Evolutionary conservation across 2,113 vertebrate genomes (phyloP).

Genomic region (Sebastes fasciatus): DNA sequence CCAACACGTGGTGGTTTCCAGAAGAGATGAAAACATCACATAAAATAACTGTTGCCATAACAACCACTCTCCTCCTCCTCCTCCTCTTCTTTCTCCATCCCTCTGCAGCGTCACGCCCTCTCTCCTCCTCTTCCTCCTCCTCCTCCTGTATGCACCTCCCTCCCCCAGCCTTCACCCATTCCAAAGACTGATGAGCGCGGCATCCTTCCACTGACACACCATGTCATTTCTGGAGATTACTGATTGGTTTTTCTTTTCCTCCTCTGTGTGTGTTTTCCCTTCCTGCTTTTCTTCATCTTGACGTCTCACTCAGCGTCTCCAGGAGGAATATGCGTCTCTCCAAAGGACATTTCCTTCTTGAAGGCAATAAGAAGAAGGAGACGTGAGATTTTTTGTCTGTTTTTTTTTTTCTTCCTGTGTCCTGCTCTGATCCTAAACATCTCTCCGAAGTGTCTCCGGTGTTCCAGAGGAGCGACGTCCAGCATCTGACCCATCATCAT

Average conservation of each 20-base stretch:
- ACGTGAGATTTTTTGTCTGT: not conserved
- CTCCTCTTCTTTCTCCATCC: conserved; percentile 38
- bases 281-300: not conserved
- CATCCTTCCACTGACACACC: conserved; percentile 40
- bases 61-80: conserved; percentile 56
- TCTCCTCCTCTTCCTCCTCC: conserved; percentile 17
- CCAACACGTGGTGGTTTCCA: conserved; percentile 50
- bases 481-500: conserved; percentile 2
- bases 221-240: conserved; percentile 21
- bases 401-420: not conserved
- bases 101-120: conserved; percentile 69
- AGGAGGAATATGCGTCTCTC: conserved; percentile 13
- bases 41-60: conserved; percentile 64
- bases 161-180: conserved; percentile 28
- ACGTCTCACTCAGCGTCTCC: not conserved
- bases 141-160: conserved; percentile 30
- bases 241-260: not conserved
- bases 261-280: not conserved
- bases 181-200: conserved; percentile 46
- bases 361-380: not conserved
- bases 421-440: not conserved
- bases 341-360: not conserved
- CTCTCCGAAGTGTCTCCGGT: not conserved
- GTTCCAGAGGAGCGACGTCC: conserved; percentile 7
- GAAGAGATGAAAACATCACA: conserved; percentile 27